Percentiles rank a stretch among this genome's conserved stretches.
Evolutionary conservation across 2,888 invertebrate species (phyloP).

Genomic region (Nomada lathburiana): DNA sequence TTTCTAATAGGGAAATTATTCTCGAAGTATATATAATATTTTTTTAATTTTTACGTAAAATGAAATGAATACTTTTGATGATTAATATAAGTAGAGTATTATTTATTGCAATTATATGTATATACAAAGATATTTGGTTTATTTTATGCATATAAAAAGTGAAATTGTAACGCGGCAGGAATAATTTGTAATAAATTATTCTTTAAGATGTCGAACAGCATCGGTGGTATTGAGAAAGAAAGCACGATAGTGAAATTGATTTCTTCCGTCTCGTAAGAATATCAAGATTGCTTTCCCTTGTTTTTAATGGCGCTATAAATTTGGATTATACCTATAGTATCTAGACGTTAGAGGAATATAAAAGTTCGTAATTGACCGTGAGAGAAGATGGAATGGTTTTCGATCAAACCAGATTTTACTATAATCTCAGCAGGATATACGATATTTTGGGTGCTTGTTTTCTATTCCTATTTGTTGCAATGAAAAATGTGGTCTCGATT

Average conservation of each 20-base stretch:
- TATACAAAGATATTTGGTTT: too few relatives aligned
- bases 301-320: conserved; percentile 14
- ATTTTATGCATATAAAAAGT: too few relatives aligned
- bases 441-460: not conserved
- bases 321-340: not conserved
- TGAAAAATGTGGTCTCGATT: too few relatives aligned
- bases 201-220: not conserved
- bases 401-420: not conserved
- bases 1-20: too few relatives aligned
- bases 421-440: not conserved
- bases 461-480: not conserved
- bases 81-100: not conserved
- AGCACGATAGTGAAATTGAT: conserved; percentile 8
- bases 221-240: not conserved
- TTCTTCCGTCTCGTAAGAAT: not conserved
- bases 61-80: not conserved
- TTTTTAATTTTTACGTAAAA: not conserved
- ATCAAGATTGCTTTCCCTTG: not conserved
- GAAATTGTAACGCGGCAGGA: not conserved
- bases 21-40: too few relatives aligned
- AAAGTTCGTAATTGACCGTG: not conserved
- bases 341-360: not conserved
- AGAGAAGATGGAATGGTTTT: not conserved
- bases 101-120: too few relatives aligned
- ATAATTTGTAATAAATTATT: not conserved